phyloP scores from a whole-genome alignment of 1,140 invertebrate species.

The Battus philenor region DNA sequence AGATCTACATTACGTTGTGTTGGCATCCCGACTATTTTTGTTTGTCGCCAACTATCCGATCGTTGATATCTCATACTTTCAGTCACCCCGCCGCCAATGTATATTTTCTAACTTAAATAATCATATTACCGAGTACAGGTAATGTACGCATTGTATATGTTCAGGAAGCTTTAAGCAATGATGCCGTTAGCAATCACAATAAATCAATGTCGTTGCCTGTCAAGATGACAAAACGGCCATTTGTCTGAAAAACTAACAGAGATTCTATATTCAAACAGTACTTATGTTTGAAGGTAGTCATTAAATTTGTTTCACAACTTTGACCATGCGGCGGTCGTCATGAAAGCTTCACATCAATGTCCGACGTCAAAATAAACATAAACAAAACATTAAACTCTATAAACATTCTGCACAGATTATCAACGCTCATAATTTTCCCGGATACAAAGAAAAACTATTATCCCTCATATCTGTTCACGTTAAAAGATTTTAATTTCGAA shows the following conservation, averaged over 20 bases:
- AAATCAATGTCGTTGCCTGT: conserved; percentile 40
- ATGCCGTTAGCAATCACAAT: conserved; percentile 21
- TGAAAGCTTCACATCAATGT: conserved; percentile 7
- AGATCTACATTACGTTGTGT: conserved; percentile 59
- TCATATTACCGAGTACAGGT: no score
- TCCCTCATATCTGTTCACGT: no score
- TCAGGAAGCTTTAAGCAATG: no score
- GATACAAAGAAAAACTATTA: no score
- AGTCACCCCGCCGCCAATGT: conserved; percentile 29
- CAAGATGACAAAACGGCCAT: conserved; percentile 28
- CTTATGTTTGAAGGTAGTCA: conserved; percentile 2
- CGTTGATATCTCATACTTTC: conserved; percentile 28
- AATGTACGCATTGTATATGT: no score
- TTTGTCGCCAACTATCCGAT: conserved; percentile 50
- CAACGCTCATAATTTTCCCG: no score
- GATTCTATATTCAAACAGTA: conserved; percentile 22
- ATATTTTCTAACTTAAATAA: no score
- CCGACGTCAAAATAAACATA: conserved; percentile 16
- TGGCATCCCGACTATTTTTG: conserved; percentile 63
- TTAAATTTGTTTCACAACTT: conserved; percentile 3
- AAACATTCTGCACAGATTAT: conserved; percentile 5
- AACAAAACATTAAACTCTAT: conserved; percentile 16
- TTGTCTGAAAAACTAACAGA: conserved; percentile 33
- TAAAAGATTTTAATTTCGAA: no score
- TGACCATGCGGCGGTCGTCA: neutral